Conservation (phyloP, 2,113 vertebrate species). For the Butastur rufipennis region DNA sequence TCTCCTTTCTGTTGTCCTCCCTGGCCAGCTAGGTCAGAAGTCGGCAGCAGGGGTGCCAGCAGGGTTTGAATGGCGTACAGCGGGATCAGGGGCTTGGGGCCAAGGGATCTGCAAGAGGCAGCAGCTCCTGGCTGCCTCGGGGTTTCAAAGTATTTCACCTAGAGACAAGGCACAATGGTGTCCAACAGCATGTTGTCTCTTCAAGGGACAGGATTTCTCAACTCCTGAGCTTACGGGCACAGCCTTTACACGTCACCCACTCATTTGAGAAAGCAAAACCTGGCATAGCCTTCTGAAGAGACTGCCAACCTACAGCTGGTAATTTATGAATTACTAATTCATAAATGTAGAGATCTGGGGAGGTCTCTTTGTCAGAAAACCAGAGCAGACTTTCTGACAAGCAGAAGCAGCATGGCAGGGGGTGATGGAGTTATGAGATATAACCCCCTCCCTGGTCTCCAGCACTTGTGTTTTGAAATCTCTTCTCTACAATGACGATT, state of each 20-base stretch:
- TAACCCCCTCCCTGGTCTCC: background rate
- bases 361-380: background rate
- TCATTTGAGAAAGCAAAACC: background rate
- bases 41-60: background rate
- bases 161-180: background rate
- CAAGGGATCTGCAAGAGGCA: background rate
- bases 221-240: background rate
- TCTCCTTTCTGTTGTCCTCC: background rate
- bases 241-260: background rate
- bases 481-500: background rate
- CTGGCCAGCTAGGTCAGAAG: slow-evolving; percentile 31
- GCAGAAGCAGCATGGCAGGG: background rate
- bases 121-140: background rate
- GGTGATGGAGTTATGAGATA: background rate
- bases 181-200: background rate
- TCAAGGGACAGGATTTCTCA: slow-evolving; percentile 9
- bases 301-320: slow-evolving; percentile 27
- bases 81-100: background rate
- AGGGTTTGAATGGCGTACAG: background rate
- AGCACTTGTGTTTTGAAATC: background rate
- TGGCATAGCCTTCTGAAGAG: background rate
- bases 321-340: slow-evolving; percentile 53
- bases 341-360: background rate
- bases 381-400: background rate
- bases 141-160: fast-evolving